Evolutionary conservation across 2,113 vertebrate species (phyloP).

Genomic region (Protomyctophum bolini): DNA sequence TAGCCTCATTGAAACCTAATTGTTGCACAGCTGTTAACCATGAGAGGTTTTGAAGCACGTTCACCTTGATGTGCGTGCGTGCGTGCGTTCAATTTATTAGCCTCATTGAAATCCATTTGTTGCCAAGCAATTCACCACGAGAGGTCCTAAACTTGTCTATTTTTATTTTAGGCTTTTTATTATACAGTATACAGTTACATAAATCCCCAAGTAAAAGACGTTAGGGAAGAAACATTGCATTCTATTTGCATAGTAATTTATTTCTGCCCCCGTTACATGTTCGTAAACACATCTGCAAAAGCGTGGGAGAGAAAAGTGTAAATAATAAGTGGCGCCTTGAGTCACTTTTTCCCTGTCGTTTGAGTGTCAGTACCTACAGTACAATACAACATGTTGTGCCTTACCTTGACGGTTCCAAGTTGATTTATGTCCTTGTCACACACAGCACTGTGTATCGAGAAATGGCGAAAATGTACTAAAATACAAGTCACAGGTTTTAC

Average conservation of each 20-base stretch:
- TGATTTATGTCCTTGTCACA: too few relatives aligned
- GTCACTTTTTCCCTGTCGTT: conserved; percentile 38
- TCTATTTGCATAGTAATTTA: conserved; percentile 67
- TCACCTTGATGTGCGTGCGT: background rate
- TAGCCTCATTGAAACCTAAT: background rate
- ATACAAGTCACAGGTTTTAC: too few relatives aligned
- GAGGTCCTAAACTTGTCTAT: too few relatives aligned
- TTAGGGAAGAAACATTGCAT: conserved; percentile 51
- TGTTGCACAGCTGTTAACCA: background rate
- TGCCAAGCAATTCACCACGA: too few relatives aligned
- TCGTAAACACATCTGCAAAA: conserved; percentile 53
- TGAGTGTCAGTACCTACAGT: background rate
- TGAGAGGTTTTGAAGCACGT: background rate
- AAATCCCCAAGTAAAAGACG: conserved; percentile 44
- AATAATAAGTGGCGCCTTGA: conserved; percentile 64
- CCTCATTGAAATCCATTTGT: background rate
- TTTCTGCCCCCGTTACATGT: conserved; percentile 40
- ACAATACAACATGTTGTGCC: too few relatives aligned
- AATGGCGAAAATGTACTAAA: too few relatives aligned
- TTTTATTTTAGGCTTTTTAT: conserved; percentile 41
- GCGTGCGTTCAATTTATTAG: too few relatives aligned
- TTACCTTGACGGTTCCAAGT: too few relatives aligned
- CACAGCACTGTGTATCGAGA: too few relatives aligned
- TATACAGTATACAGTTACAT: conserved; percentile 48
- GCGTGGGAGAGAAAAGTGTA: conserved; percentile 3